Base-by-base conservation (phyloP, 2,113 vertebrate genomes). In the Rana temporaria region DNA sequence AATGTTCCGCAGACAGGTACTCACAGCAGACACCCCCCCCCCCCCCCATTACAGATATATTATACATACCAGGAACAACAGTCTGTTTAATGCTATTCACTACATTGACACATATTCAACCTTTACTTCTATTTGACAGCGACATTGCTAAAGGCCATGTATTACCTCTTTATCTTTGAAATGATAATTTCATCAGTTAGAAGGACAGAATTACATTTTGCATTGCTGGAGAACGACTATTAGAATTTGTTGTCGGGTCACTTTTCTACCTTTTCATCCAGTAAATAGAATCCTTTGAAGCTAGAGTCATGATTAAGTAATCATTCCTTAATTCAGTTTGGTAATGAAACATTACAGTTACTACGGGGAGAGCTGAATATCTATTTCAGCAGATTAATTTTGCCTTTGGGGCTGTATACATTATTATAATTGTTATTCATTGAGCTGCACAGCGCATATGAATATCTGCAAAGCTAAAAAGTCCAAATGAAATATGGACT, bases 101-200 rank as follows among this genome's bases (percentile, higher is more conserved):
- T 63, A 24, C 60, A 48, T 2, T 48, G 42, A 48, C 42, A 48
- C 42, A 26, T 24, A 63, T 63, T 63, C 22, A 63, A 63, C 60
- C 60, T 63, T 63, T 63, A 63, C 14, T 63, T 86, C 90, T 87
- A 86, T 85, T 86, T 89, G 84, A 85, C 72, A 0, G 12, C 84
- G 82, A 87, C 89, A 90, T 89, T 90, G 87, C 76, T 85, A 85
- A 14, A 88, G 85, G 88, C 87, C 90, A 87, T 89, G 8, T 71
- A 66, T 32, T 78, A 0, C 34, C 62, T 74, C 85, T 88, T 88
- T 87, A 68, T 89, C 82, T 59, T 22, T 56, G 22, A 26, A 56
- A 30, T 57, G 17, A 30, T 72, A 9, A 56, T 26, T 69, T 69
- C 38, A 52, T 69, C n/a, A 20, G 34, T 3, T 15, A 24, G 30